Conservation (phyloP, 2,113 vertebrate species). For the Crotalus horridus region DNA sequence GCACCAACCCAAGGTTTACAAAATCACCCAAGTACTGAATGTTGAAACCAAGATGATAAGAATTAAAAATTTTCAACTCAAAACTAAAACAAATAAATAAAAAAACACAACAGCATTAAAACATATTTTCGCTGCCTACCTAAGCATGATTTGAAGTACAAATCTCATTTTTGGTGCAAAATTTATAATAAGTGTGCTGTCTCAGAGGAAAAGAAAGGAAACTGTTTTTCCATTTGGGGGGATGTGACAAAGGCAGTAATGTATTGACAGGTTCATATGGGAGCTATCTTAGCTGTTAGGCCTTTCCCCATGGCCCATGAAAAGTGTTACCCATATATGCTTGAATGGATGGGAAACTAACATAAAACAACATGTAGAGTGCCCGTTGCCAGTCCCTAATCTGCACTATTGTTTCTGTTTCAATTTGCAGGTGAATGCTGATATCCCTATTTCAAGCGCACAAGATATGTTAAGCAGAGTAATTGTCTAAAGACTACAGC, state of each 20-base stretch:
- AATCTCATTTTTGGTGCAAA: background rate
- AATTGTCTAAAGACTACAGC: background rate
- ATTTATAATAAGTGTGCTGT: background rate
- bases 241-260: background rate
- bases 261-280: background rate
- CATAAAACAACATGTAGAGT: background rate
- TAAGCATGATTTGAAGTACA: background rate
- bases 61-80: background rate
- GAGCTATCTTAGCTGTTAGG: background rate
- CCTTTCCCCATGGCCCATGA: background rate
- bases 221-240: background rate
- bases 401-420: background rate
- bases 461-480: background rate
- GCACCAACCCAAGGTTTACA: background rate
- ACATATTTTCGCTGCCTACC: background rate
- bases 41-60: background rate
- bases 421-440: background rate
- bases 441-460: background rate
- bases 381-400: background rate
- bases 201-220: background rate
- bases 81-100: background rate
- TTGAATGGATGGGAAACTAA: background rate
- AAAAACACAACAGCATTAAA: background rate
- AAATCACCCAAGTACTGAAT: background rate
- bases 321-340: background rate